Evolutionary conservation across 2,888 invertebrate species (phyloP), one percentile per base, ranked within the genome.

Genomic region (Troides aeacus): DNA sequence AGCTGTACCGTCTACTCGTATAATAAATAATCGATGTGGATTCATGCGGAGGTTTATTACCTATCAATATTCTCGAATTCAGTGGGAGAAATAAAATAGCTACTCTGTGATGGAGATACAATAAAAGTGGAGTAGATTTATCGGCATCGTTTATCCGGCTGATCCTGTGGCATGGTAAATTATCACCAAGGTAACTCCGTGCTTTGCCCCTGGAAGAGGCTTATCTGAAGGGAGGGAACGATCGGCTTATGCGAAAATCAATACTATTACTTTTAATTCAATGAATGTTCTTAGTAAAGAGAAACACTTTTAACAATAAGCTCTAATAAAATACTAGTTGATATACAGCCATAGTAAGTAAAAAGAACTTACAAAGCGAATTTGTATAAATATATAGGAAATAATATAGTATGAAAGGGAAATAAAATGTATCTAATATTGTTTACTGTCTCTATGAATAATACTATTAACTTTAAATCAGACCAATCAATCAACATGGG

Each of bases 121-220:
- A 66, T 70, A 70, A 66, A 70, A 62, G 66, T 66, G 70, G 66
- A 42, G 59, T 62, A 66, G 70, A 87, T 86, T 87, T 86, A 86
- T 85, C 76, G 80, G 64, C 66, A 74, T 69, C 78, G 79, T 81
- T 85, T 83, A 85, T 84, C 83, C 81, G 82, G 81, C 80, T 86
- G 80, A 84, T 86, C 85, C 82, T 75, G 64, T 65, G 62, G 76
- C 65, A 76, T 73, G 74, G 79, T 85, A 83, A 84, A 85, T 87
- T 84, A 84, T 83, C 79, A 79, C 77, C 76, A 74, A 79, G 80
- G 81, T 56, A 46, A 66, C 70, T 42, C 62, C 46, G 70, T 24
- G 57, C 58, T 62, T 66, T 63, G 58, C 58, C 66, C 39, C 63
- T 70, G 39, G 39, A 39, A 59, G 61, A 59, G 46, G 62, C 59